Base-by-base conservation (phyloP, 1,140 invertebrate species). In the Dendroctonus ponderosae region DNA sequence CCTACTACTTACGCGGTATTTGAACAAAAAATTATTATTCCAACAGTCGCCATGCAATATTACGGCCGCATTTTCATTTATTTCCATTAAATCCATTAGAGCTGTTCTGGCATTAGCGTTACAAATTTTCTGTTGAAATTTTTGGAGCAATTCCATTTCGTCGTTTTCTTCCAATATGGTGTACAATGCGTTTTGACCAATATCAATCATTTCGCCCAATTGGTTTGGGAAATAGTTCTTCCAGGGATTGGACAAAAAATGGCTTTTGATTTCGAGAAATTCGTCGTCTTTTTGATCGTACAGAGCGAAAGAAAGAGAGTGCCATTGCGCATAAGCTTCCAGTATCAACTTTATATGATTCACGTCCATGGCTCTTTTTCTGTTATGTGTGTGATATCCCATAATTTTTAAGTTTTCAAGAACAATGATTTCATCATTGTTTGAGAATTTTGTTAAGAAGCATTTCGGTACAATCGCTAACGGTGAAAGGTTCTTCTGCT, bases 251-350 rank as follows among this genome's bases (percentile, higher is more conserved):
- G 49, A 15, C 5, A 7, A 40, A n/a, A 48, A 68, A 37, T 38
- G 14, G 2, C 56, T 51, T 12, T 37, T 52, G 52, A 70, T 64
- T 49, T 48, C 39, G 26, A 63, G 6, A 67, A 67, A 73, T 48
- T 66, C 49, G 42, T 76, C 71, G 15, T 72, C 70, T 40, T 79
- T 66, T 54, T 78, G 75, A 37, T 79, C 69, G 65, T 80, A 81
- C 37, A 83, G 71, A 0, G 79, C 80, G 62, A 81, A 78, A 0
- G 82, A 82, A 0, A 82, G 56, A 3, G 82, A 83, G 71, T 86
- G 85, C 11, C 83, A 78, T 56, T 78, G 79, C 7, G 79, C 84
- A 67, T 85, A 79, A 14, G 77, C 78, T 67, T 78, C 75, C 15
- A 85, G 74, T 5, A 81, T 77, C 3, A 80, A 44, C 11, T 69